Conservation (phyloP, 2,888 invertebrate genomes). For the Halocaridina rubra region DNA sequence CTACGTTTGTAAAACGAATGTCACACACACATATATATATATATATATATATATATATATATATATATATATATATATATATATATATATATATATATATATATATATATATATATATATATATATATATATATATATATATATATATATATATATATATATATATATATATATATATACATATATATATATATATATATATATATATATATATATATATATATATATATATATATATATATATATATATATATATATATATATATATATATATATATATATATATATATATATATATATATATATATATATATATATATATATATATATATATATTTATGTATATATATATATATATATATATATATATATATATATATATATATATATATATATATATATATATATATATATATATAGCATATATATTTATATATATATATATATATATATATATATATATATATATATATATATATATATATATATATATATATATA, state of each 20-base stretch:
- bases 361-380: not conserved
- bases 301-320: not conserved
- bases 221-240: not conserved
- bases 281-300: not conserved
- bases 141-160: not conserved
- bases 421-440: not conserved
- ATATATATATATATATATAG: not conserved
- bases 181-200: not conserved
- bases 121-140: not conserved
- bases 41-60: not conserved
- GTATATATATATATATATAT: not conserved
- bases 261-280: not conserved
- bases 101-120: not conserved
- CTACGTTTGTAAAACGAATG: no score
- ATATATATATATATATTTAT: not conserved
- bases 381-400: not conserved
- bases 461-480: not conserved
- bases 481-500: not conserved
- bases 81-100: not conserved
- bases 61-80: not conserved
- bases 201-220: no score
- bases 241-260: not conserved
- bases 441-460: not conserved
- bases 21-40: not conserved
- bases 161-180: not conserved